Conservation (phyloP, 2,797 vertebrate genomes). For the Hoplostethus mediterraneus region DNA sequence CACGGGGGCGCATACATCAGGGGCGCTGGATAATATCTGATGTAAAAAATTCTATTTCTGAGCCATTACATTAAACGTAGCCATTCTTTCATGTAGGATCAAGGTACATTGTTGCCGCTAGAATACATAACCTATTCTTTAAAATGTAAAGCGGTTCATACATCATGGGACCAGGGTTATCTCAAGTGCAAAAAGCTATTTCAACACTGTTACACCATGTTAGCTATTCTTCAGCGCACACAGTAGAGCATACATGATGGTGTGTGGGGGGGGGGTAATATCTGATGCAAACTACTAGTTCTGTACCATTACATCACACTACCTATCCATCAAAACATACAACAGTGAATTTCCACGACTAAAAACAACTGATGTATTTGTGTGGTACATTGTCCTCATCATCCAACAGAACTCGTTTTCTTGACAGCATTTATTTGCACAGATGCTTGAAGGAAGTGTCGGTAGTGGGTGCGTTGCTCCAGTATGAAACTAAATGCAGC, state of each 20-base stretch:
- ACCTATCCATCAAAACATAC: not conserved
- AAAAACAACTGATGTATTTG: not conserved
- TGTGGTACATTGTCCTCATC: not conserved
- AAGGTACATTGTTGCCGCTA: constrained; percentile 1
- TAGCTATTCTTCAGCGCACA: not conserved
- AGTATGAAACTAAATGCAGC: not conserved
- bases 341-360: not conserved
- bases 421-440: too few relatives aligned
- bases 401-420: not conserved
- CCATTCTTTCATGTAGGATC: constrained; percentile 43
- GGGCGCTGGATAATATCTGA: constrained; percentile 5
- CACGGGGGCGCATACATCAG: constrained; percentile 22
- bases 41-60: constrained; percentile 7
- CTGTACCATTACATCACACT: not conserved
- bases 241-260: not conserved
- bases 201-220: constrained; percentile 3
- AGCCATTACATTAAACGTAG: not conserved
- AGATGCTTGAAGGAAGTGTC: not conserved
- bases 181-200: constrained; percentile 19
- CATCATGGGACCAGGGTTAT: constrained; percentile 17
- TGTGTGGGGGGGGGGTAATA: not conserved
- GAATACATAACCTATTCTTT: constrained; percentile 13
- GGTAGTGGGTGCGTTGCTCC: not conserved
- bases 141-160: constrained; percentile 17
- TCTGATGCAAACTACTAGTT: not conserved